Evolutionary conservation across 1,140 invertebrate species (phyloP).

Genomic region (Drosophila kanapiae): DNA sequence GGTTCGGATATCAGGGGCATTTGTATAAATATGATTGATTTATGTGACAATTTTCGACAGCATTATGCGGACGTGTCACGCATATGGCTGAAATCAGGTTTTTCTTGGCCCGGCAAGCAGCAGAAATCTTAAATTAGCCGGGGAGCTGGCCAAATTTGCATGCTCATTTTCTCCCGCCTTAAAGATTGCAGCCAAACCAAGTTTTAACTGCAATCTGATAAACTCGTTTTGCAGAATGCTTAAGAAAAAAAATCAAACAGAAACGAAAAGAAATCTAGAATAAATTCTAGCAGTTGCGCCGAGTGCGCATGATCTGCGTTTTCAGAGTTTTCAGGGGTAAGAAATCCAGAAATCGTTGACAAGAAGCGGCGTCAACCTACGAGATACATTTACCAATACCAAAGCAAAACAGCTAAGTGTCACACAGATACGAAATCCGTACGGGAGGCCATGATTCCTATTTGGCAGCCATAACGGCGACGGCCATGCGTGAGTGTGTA

Average conservation of each 20-base stretch:
- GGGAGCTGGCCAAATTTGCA: conserved; percentile 57
- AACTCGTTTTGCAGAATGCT: conserved; percentile 28
- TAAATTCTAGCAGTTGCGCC: conserved; percentile 41
- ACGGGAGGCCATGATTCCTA: conserved; percentile 36
- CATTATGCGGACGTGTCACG: conserved; percentile 76
- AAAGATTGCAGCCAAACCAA: conserved; percentile 53
- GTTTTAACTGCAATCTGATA: conserved; percentile 71
- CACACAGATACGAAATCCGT: conserved; percentile 32
- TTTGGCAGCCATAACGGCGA: conserved; percentile 36
- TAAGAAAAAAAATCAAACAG: background rate
- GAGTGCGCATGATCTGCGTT: conserved; percentile 43
- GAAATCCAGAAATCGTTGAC: conserved; percentile 22
- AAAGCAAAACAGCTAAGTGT: background rate
- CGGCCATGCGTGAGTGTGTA: conserved; percentile 18
- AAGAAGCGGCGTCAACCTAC: conserved; percentile 19
- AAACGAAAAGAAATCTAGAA: conserved; percentile 4
- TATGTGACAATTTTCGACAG: conserved; percentile 84
- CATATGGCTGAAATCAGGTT: conserved; percentile 60
- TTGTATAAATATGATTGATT: conserved; percentile 85
- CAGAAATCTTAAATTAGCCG: conserved; percentile 1
- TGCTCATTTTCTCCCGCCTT: conserved; percentile 45
- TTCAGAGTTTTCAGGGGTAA: conserved; percentile 28
- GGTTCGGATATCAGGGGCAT: conserved; percentile 73
- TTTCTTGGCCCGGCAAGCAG: background rate
- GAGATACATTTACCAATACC: conserved; percentile 39